Base-by-base conservation (phyloP, 2,113 vertebrate species). In the Charadrius vociferus region DNA sequence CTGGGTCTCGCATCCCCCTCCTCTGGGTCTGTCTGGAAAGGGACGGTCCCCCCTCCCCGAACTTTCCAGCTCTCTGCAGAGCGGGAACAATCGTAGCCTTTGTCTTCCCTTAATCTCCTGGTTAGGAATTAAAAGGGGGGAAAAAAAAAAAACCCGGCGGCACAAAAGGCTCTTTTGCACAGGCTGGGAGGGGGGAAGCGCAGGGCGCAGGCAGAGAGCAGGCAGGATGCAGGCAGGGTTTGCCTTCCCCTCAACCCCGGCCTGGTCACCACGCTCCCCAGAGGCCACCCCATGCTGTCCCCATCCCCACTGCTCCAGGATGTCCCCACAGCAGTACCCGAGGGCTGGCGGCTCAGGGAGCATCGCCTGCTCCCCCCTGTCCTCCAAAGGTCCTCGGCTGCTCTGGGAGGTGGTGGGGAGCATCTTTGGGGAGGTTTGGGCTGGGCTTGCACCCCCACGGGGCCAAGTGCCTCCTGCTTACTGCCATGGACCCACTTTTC, bases 61-160 rank as follows among this genome's bases (percentile, higher is more conserved):
- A 94, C 92, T 94, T 95, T 91, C 94, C 94, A 97, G 93, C 92
- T 85, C 94, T 95, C 93, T 59, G 86, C 59, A 79, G 94, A 95
- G 89, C 14, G 9, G 95, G 95, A 97, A 97, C 97, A 98, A 98
- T 97, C 58, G 81, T 47, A 78, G 84, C 93, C 95, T 95, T 97
- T 97, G 95, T 97, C 96, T 95, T 93, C 86, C 81, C 93, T 87
- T 97, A 97, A 97, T 96, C 97, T 97, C 95, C 88, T 93, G 86
- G 95, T 95, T 97, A 96, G 96, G 95, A 97, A 97, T 91, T 96
- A 96, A 96, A 97, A 96, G 72, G 49, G 95, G 87, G 88, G 47
- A 56, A 89, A 92, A 89, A 75, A 81, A 24, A 45, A 45, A 18
- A 45, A 49, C 67, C 20, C 92, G 90, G 96, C 83, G 85, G 95